Evolutionary conservation across 2,113 vertebrate genomes (phyloP).

Genomic region (Lichenostomus cassidix): DNA sequence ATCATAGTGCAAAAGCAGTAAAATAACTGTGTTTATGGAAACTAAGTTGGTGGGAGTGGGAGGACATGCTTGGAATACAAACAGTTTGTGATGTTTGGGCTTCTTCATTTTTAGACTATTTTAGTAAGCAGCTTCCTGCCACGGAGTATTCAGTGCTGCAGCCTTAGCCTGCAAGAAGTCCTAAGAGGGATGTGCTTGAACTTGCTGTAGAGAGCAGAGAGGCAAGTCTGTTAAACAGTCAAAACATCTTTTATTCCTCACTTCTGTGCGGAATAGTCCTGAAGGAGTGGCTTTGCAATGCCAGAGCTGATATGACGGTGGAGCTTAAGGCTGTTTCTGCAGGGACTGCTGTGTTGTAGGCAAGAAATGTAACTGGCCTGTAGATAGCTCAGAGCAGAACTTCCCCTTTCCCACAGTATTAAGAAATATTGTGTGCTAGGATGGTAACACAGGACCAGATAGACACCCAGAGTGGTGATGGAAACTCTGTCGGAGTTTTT

Average conservation of each 20-base stretch:
- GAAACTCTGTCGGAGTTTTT: not conserved
- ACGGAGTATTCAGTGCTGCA: not conserved
- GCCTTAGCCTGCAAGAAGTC: not conserved
- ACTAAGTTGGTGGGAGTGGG: not conserved
- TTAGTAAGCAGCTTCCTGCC: not conserved
- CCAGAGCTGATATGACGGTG: not conserved
- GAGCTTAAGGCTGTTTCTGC: not conserved
- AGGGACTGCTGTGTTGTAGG: not conserved
- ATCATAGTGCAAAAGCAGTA: not conserved
- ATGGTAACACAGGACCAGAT: not conserved
- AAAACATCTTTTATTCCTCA: not conserved
- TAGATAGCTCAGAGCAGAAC: not conserved
- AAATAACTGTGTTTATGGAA: not conserved
- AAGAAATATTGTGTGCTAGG: not conserved
- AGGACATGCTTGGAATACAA: not conserved
- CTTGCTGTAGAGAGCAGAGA: not conserved
- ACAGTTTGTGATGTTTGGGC: not conserved
- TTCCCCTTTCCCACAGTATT: not conserved
- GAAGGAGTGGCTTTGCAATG: not conserved
- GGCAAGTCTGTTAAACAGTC: not conserved
- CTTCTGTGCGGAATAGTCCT: not conserved
- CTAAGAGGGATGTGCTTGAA: not conserved
- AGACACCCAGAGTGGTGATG: not conserved
- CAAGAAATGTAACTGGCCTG: not conserved
- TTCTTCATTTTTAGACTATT: not conserved